These are phyloP conservation scores for Hafferia zeledoni DNA, from an alignment of 2,797 vertebrate species.

Conservation along the genomic window DNA sequence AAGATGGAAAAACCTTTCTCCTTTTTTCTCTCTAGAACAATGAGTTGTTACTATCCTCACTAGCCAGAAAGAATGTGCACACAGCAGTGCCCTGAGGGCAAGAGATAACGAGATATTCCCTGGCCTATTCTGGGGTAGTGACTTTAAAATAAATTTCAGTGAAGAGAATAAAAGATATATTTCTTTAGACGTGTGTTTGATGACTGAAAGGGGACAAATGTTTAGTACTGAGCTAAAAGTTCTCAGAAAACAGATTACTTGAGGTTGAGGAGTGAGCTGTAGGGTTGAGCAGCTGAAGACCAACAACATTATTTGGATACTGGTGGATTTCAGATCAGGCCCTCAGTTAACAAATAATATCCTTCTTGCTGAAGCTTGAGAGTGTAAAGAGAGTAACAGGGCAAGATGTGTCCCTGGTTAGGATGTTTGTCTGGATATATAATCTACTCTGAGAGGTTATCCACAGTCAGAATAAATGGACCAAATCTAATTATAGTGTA, in stretches of 20 bases:
- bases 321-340: neutral
- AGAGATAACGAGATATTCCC: neutral
- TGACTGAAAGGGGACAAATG: neutral
- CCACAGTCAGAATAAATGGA: neutral
- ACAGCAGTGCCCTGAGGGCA: neutral
- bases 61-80: neutral
- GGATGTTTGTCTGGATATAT: neutral
- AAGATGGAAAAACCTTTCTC: neutral
- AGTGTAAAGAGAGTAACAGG: neutral
- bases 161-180: neutral
- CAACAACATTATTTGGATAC: neutral
- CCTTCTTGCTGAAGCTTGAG: neutral
- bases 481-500: conserved; percentile 5
- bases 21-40: neutral
- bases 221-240: neutral
- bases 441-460: neutral
- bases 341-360: neutral
- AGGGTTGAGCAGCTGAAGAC: neutral
- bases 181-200: neutral
- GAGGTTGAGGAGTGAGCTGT: neutral
- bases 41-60: neutral
- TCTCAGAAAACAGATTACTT: neutral
- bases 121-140: neutral
- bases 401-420: neutral
- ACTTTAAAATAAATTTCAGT: neutral